Evolutionary conservation across 2,113 vertebrate genomes (phyloP).

Genomic region (Otolemur garnettii): DNA sequence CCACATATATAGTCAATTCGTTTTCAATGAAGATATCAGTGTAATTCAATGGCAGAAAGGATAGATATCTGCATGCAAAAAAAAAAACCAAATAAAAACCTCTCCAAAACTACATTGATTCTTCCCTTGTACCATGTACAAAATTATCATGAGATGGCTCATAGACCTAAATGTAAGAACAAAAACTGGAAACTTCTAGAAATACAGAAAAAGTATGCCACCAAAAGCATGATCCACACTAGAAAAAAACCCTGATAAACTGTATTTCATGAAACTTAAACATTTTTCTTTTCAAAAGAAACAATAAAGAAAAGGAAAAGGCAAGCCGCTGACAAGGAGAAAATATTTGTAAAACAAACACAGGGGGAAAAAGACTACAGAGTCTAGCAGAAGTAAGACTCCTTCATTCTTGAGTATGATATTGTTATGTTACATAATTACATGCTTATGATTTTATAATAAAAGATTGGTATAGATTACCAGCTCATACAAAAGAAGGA

Average conservation of each 20-base stretch:
- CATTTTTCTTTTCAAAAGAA: background rate
- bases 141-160: conserved; percentile 1
- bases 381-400: too few relatives aligned
- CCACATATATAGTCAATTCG: background rate
- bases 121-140: background rate
- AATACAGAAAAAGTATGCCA: background rate
- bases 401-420: too few relatives aligned
- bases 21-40: background rate
- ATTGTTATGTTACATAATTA: too few relatives aligned
- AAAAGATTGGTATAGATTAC: too few relatives aligned
- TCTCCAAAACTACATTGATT: background rate
- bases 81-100: background rate
- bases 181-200: conserved; percentile 19
- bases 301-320: background rate
- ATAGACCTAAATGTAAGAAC: background rate
- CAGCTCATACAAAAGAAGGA: too few relatives aligned
- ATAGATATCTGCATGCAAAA: background rate
- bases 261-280: background rate
- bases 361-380: too few relatives aligned
- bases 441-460: too few relatives aligned
- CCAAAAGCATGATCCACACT: background rate
- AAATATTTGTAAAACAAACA: background rate
- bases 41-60: background rate
- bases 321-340: background rate
- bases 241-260: background rate